Percentiles rank a stretch among this genome's conserved stretches.
These are phyloP conservation scores for Myotis planiceps DNA, from an alignment of 2,797 vertebrate genomes.

Conservation along the genomic window DNA sequence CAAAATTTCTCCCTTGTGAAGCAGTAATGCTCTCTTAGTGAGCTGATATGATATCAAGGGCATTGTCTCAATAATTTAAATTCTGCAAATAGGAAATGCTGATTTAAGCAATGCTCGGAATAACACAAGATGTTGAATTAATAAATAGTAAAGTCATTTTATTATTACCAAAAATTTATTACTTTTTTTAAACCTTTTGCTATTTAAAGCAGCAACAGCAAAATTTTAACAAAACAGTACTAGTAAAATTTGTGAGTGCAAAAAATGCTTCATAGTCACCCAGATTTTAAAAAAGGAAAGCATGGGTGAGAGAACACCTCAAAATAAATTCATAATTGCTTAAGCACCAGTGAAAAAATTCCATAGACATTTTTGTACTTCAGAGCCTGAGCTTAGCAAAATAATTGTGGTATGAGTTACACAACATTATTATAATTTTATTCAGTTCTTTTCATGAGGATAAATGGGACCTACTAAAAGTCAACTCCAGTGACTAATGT, in stretches of 20 bases:
- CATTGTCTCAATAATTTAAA: constrained; percentile 38
- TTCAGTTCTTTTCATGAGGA: constrained; percentile 54
- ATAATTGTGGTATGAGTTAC: constrained; percentile 61
- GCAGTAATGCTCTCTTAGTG: not conserved
- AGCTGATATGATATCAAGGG: not conserved
- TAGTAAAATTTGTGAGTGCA: not conserved
- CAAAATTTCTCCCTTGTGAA: constrained; percentile 25
- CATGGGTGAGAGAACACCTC: not conserved
- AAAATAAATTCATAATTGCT: constrained; percentile 40
- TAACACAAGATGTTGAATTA: not conserved
- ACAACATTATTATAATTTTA: constrained; percentile 54
- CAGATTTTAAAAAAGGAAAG: not conserved
- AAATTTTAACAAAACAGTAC: not conserved
- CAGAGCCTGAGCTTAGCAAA: constrained; percentile 72
- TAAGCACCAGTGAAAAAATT: constrained; percentile 25
- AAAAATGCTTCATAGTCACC: constrained; percentile 26
- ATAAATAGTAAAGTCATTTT: constrained; percentile 17
- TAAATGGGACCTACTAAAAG: constrained; percentile 26
- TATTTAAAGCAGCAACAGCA: not conserved
- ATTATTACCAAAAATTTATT: not conserved
- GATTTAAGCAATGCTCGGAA: not conserved
- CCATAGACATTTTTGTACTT: not conserved
- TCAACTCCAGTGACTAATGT: constrained; percentile 21
- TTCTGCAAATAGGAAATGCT: constrained; percentile 20
- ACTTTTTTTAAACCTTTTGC: not conserved